Conservation (phyloP, 2,888 invertebrate genomes). For the Papilio demoleus region DNA sequence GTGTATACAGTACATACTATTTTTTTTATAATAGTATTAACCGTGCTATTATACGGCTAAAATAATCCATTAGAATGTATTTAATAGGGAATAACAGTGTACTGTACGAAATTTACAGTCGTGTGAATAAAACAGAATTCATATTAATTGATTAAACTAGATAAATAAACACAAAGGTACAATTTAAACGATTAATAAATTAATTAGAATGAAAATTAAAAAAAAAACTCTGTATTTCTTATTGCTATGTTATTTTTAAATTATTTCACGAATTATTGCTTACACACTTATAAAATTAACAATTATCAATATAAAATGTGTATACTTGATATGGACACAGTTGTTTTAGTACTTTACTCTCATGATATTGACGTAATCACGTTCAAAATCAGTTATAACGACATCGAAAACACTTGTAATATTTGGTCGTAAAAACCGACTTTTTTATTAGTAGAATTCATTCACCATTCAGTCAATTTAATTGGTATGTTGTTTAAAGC, state of each 20-base stretch:
- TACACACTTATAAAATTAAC: slow-evolving; percentile 11
- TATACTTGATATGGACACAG: slow-evolving; percentile 36
- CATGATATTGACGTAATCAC: neutral
- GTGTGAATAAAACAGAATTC: neutral
- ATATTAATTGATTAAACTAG: neutral
- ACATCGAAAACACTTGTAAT: too few relatives aligned
- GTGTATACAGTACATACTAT: too few relatives aligned
- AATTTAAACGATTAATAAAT: neutral
- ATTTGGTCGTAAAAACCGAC: too few relatives aligned
- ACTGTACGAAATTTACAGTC: too few relatives aligned
- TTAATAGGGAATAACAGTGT: too few relatives aligned
- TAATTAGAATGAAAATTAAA: neutral
- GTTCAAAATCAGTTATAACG: too few relatives aligned
- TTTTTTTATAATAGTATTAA: neutral
- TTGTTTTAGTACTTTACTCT: slow-evolving; percentile 28
- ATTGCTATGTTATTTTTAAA: neutral
- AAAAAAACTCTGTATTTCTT: neutral
- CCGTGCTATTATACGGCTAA: neutral
- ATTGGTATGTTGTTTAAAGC: too few relatives aligned
- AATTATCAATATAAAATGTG: slow-evolving; percentile 8
- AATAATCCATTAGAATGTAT: neutral
- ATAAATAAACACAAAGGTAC: neutral
- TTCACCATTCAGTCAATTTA: too few relatives aligned
- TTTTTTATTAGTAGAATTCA: too few relatives aligned
- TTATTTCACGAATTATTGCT: slow-evolving; percentile 25